phyloP scores from a whole-genome alignment of 2,797 vertebrate genomes.

The Novumbra hubbsi region DNA sequence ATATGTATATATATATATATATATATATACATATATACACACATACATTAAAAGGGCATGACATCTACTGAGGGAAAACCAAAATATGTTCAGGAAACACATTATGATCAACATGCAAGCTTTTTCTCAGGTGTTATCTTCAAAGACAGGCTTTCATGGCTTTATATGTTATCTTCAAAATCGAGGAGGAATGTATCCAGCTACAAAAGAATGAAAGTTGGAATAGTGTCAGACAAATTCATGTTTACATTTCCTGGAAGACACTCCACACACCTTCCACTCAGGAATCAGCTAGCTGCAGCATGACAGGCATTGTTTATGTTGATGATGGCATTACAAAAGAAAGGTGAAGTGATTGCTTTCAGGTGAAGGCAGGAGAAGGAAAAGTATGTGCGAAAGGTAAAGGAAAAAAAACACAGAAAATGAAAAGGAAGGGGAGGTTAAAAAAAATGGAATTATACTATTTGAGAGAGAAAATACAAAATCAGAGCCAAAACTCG shows the following conservation, averaged over 20 bases:
- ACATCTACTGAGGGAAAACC: too few species aligned
- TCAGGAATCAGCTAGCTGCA: conserved; percentile 31
- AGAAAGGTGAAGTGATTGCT: conserved; percentile 29
- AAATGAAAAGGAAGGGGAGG: conserved; percentile 48
- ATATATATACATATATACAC: too few species aligned
- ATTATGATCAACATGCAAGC: too few species aligned
- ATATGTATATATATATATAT: too few species aligned
- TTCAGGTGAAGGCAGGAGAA: conserved; percentile 22
- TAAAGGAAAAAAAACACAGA: conserved; percentile 27
- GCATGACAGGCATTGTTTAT: conserved; percentile 50
- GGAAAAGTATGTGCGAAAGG: conserved; percentile 13
- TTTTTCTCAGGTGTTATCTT: conserved; percentile 22
- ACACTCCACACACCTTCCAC: conserved; percentile 19
- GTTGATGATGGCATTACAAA: conserved; percentile 37
- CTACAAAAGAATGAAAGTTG: conserved; percentile 24
- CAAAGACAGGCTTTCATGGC: conserved; percentile 23
- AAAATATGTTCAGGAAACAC: too few species aligned
- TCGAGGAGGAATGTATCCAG: conserved; percentile 15
- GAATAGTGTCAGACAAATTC: conserved; percentile 42
- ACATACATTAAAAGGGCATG: too few species aligned
- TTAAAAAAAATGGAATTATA: conserved; percentile 38
- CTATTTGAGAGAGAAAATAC: conserved; percentile 38
- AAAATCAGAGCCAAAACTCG: conserved; percentile 62
- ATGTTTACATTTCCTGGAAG: conserved; percentile 39
- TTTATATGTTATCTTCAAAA: conserved; percentile 18